phyloP scores from a whole-genome alignment of 2,888 invertebrate species.

The Lucinisca nassula region DNA sequence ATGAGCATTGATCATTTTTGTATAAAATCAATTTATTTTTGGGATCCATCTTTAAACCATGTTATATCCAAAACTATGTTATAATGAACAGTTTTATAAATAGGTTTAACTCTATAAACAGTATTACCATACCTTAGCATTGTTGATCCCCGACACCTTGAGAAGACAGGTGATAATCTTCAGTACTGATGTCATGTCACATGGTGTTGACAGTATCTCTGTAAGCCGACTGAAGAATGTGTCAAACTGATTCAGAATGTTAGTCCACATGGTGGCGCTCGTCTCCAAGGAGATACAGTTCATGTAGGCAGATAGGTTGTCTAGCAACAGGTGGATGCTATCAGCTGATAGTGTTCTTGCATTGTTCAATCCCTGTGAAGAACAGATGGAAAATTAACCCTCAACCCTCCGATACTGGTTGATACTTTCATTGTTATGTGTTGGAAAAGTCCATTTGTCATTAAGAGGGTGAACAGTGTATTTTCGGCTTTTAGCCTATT shows the following conservation, averaged over 20 bases:
- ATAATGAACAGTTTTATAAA: no score
- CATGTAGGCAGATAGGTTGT: slow-evolving; percentile 97
- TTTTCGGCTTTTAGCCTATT: no score
- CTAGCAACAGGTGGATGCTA: slow-evolving; percentile 93
- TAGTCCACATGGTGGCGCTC: slow-evolving; percentile 93
- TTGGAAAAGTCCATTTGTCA: no score
- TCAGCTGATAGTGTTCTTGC: slow-evolving; percentile 92
- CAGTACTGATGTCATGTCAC: slow-evolving; percentile 88
- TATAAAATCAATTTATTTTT: no score
- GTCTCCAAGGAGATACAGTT: slow-evolving; percentile 94
- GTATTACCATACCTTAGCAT: slow-evolving; percentile 94
- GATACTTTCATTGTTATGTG: no score
- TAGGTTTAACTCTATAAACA: no score
- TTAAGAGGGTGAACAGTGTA: no score
- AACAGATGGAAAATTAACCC: no score
- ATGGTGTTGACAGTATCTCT: slow-evolving; percentile 82
- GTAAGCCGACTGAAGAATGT: slow-evolving; percentile 92
- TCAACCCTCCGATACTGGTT: no score
- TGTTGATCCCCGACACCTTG: slow-evolving; percentile 94
- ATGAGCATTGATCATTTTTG: no score
- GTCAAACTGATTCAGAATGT: slow-evolving; percentile 95
- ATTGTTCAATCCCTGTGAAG: slow-evolving; percentile 91
- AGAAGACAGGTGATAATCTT: slow-evolving; percentile 90
- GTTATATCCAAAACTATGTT: no score
- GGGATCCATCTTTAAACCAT: no score